These are phyloP conservation scores for Terrapene triunguis DNA, from an alignment of 2,113 vertebrate genomes.

Conservation along the genomic window DNA sequence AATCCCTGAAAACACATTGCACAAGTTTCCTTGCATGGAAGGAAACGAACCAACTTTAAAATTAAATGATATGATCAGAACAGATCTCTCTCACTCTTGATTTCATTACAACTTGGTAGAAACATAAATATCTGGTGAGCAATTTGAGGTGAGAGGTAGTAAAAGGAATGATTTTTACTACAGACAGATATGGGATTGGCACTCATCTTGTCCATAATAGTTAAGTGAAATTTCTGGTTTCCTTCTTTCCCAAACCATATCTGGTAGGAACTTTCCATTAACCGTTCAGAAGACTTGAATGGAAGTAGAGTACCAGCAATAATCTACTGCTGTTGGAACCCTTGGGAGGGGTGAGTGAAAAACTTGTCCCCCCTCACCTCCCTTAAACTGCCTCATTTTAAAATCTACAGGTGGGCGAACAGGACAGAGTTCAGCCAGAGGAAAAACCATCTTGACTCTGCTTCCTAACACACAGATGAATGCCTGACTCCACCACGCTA, in stretches of 20 bases:
- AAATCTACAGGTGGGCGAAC: background rate
- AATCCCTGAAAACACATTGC: slow-evolving; percentile 8
- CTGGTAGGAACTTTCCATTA: background rate
- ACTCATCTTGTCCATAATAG: background rate
- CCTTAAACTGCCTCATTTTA: background rate
- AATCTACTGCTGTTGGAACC: background rate
- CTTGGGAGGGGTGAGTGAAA: background rate
- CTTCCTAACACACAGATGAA: background rate
- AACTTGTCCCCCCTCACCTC: background rate
- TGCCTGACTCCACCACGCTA: background rate
- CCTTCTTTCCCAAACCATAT: background rate
- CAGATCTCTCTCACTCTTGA: background rate
- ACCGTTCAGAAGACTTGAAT: slow-evolving; percentile 7
- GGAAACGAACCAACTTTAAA: background rate
- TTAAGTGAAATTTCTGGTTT: background rate
- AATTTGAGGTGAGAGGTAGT: background rate
- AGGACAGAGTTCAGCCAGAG: background rate
- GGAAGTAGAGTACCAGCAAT: background rate
- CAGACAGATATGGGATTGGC: background rate
- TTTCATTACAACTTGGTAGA: background rate
- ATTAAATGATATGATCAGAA: background rate
- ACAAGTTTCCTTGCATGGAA: background rate
- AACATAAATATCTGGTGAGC: background rate
- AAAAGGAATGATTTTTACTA: background rate
- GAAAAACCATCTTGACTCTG: background rate